Evolutionary conservation across 30 jellyfish, hydroid and myxozoan genomes (phyloP).

Genomic region (Rhopilema esculentum): DNA sequence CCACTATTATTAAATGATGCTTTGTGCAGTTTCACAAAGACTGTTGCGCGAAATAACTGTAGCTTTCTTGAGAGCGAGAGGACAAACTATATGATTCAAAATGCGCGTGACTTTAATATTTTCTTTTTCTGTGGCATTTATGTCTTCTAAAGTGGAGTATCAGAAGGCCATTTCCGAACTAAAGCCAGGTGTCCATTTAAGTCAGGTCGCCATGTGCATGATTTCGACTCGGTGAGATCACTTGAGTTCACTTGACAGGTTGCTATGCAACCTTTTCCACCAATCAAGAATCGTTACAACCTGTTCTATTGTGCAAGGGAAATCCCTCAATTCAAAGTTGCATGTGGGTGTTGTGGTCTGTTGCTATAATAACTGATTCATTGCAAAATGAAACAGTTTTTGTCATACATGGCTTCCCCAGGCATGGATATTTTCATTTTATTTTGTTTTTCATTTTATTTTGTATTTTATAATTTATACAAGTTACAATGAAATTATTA

Average conservation of each 20-base stretch:
- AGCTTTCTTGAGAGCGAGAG: no score
- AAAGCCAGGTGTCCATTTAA: slow-evolving; percentile 57
- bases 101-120: no score
- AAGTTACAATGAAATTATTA: no score
- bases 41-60: background rate
- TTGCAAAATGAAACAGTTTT: no score
- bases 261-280: slow-evolving; percentile 66
- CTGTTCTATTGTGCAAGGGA: slow-evolving; percentile 59
- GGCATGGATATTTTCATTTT: background rate
- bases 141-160: no score
- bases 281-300: slow-evolving; percentile 44
- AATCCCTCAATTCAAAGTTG: slow-evolving; percentile 20
- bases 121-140: no score
- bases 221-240: slow-evolving; percentile 55
- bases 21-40: background rate
- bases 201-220: slow-evolving; percentile 56
- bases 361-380: background rate
- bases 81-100: no score
- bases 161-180: no score
- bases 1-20: background rate
- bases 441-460: no score
- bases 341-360: background rate
- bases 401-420: background rate
- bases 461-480: no score
- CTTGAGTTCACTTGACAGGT: slow-evolving; percentile 66